Evolutionary conservation across 2,888 invertebrate species (phyloP), one percentile per base, ranked within the genome.

Genomic region (Tetragnatha montana): DNA sequence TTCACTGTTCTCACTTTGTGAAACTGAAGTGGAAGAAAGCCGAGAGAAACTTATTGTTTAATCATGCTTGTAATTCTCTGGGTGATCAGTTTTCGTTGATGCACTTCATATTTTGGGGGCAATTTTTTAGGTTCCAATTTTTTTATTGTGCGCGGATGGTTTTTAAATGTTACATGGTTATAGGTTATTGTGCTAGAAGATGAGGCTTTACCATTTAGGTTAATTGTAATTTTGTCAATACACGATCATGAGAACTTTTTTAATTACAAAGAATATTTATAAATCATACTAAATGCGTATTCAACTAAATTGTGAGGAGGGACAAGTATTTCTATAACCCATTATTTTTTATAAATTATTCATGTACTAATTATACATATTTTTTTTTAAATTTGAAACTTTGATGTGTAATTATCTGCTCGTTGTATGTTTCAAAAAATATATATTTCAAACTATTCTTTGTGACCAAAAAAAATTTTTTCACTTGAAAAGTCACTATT

Each of bases 41-140:
- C 21, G 12, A 35, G 12, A 71, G 35, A 17, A 17, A 47, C 70
- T 50, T 50, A 51, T 74, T 83, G 47, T 49, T 87, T 81, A 74
- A n/a, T 74, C 69, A 49, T 47, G 70, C 49, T 69, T 74, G 35
- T 74, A 86, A 79, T 87, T 70, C 81, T 89, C 60, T 60, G 12
- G 17, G 60, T 17, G 60, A 17, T 60, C 60, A 60, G 17, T 60
- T 35, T 60, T 60, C 60, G 60, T 17, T 60, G 60, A 60, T 60
- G 60, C 60, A 60, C 60, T 60, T 60, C 12, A 60, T 60, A 12
- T 6, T n/a, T 60, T 12, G 60, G 14, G 17, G 17, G 0, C 17
- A 60, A 10, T 60, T 60, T 60, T 35, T 60, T 60, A 7, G 4
- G 12, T 60, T 60, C 60, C 12, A 60, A 60, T 60, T 60, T 60